A percentile compares a stretch with the other conserved stretches of the same genome.
Evolutionary conservation across 2,888 invertebrate genomes (phyloP).

Genomic region (Fissipunctia ypsillon): DNA sequence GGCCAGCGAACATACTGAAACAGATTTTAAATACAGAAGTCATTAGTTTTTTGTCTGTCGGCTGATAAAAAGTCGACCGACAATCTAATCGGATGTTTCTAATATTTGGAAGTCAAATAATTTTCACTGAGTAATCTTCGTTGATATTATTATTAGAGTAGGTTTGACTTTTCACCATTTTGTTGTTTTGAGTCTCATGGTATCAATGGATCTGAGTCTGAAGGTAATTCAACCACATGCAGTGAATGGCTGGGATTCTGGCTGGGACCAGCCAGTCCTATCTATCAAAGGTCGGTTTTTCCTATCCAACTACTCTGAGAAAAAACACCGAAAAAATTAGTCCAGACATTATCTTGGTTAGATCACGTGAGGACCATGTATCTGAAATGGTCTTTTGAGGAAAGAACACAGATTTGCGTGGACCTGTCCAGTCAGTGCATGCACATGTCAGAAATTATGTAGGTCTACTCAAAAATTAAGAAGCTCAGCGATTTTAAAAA

Average conservation of each 20-base stretch:
- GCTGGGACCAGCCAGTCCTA: neutral
- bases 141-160: neutral
- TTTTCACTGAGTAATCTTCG: neutral
- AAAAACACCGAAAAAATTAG: neutral
- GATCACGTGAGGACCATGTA: neutral
- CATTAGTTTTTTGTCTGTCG: neutral
- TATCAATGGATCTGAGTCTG: neutral
- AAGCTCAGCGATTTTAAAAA: too few relatives aligned
- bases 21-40: slow-evolving; percentile 4
- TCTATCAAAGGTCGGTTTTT: neutral
- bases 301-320: neutral
- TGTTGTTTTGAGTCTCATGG: neutral
- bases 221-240: neutral
- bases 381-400: neutral
- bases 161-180: too few relatives aligned
- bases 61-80: neutral
- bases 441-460: neutral
- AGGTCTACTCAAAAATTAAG: too few relatives aligned
- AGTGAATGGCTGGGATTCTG: neutral
- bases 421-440: neutral
- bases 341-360: neutral
- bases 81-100: neutral
- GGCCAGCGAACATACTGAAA: slow-evolving; percentile 92
- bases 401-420: neutral
- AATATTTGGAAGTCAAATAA: neutral